Percentiles rank a stretch among this genome's conserved stretches.
Conservation (phyloP, 64 coral and sea anemone species). For the Hydrozoanthus tunicans region DNA sequence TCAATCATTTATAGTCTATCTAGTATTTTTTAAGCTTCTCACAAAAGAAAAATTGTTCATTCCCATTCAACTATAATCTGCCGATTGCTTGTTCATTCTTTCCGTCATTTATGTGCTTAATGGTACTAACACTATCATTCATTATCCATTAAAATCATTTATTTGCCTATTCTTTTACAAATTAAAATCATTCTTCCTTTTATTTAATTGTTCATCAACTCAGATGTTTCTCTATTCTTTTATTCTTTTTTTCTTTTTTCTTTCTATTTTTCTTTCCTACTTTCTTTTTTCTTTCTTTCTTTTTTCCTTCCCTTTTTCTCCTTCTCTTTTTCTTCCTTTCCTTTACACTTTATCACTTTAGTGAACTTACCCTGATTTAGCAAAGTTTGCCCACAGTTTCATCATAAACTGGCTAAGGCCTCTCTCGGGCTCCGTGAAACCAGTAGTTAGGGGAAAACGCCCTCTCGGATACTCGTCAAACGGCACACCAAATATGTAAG, state of each 20-base stretch:
- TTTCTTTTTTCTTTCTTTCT: neutral
- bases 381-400: constrained; percentile 66
- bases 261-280: neutral
- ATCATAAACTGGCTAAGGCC: constrained; percentile 58
- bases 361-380: constrained; percentile 56
- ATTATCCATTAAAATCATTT: neutral
- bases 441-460: neutral
- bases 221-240: no score
- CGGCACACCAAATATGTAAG: constrained; percentile 66
- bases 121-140: no score
- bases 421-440: constrained; percentile 60
- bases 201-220: neutral
- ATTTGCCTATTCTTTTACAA: no score
- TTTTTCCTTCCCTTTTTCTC: neutral
- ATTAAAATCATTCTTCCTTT: neutral
- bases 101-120: no score
- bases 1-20: no score
- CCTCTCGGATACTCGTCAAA: neutral
- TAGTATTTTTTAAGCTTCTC: no score
- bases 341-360: neutral
- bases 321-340: neutral
- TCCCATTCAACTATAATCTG: no score
- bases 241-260: no score
- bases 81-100: no score
- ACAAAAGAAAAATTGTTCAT: no score